Base-by-base conservation (phyloP, 2,888 invertebrate species). In the Ectemnius lituratus region DNA sequence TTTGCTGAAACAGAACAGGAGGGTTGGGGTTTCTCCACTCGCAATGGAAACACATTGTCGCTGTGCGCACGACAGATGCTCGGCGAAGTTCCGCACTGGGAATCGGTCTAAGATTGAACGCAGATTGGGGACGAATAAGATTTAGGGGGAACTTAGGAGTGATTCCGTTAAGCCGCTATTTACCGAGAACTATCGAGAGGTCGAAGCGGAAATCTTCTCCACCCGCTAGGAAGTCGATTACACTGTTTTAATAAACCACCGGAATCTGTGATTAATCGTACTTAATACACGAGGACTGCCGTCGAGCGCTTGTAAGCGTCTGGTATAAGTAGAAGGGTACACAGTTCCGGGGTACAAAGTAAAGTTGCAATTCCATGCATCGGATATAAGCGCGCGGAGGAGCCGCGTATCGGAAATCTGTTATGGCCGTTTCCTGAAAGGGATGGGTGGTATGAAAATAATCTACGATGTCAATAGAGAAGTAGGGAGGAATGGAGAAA, bases 121-220 rank as follows among this genome's bases (percentile, higher is more conserved):
- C 60, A 62, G 67, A 71, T 75, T 58, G 68, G 71, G 57, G 47
- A n/a, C 28, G 63, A 66, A 59, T 28, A 28, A 76, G 75, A 76
- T 76, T 76, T 71, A 75, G 66, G 76, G 68, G 61, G 65, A 71
- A 63, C 70, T 58, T 13, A 47, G 28, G 63, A 63, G 59, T 52
- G 67, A 70, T 71, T 63, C 57, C 67, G 62, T 47, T 49, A 58
- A 62, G 13, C 20, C 45, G 20, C 57, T 67, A 67, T 52, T 56
- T 62, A 23, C 37, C 47, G 37, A 6, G 67, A 57, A 37, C 27
- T 27, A n/a, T 37, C 37, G 37, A 11, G 45, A 49, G 52, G 14
- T 27, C 52, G 4, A n/a, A 20, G 20, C 20, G 46, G 64, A 62
- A 61, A 46, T 59, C 64, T 67, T 62, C 20, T n/a, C 46, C 52